Evolutionary conservation across 2,888 invertebrate genomes (phyloP).

Genomic region (Dasysyrphus tricinctus): DNA sequence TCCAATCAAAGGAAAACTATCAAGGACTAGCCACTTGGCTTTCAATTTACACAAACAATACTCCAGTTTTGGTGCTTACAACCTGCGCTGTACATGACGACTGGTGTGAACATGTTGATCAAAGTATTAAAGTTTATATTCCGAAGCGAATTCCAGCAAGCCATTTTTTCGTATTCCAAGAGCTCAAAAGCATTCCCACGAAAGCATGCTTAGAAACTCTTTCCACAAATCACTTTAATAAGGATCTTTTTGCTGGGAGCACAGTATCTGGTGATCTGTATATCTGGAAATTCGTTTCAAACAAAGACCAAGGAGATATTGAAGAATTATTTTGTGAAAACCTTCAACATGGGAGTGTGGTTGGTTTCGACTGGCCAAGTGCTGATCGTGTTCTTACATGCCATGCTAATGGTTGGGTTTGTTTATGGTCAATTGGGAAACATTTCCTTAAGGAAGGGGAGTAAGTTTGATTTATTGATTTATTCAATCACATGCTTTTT

Average conservation of each 20-base stretch:
- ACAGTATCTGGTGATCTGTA: constrained; percentile 82
- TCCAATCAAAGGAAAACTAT: constrained; percentile 76
- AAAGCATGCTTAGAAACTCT: constrained; percentile 81
- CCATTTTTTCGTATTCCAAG: constrained; percentile 79
- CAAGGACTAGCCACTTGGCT: constrained; percentile 82
- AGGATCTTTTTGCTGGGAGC: constrained; percentile 81
- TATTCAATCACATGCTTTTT: neutral
- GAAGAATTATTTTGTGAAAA: constrained; percentile 79
- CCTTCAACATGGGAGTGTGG: constrained; percentile 79
- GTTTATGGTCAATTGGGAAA: constrained; percentile 79
- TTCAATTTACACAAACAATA: constrained; percentile 81
- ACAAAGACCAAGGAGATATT: constrained; percentile 76
- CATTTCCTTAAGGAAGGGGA: constrained; percentile 78
- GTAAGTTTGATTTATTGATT: constrained; percentile 73
- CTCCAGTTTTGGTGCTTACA: constrained; percentile 80
- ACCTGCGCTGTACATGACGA: constrained; percentile 80
- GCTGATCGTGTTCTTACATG: constrained; percentile 79
- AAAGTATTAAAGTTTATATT: constrained; percentile 79
- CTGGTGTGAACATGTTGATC: constrained; percentile 82
- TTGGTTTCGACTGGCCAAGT: constrained; percentile 81
- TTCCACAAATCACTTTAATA: constrained; percentile 81
- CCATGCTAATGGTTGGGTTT: constrained; percentile 80
- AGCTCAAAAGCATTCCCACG: constrained; percentile 78
- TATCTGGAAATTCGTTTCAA: constrained; percentile 79
- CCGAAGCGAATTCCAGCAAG: constrained; percentile 79